A percentile compares a stretch with the other conserved stretches of the same genome.
Evolutionary conservation across 2,888 invertebrate species (phyloP).

Genomic region (Aphidius colemani): DNA sequence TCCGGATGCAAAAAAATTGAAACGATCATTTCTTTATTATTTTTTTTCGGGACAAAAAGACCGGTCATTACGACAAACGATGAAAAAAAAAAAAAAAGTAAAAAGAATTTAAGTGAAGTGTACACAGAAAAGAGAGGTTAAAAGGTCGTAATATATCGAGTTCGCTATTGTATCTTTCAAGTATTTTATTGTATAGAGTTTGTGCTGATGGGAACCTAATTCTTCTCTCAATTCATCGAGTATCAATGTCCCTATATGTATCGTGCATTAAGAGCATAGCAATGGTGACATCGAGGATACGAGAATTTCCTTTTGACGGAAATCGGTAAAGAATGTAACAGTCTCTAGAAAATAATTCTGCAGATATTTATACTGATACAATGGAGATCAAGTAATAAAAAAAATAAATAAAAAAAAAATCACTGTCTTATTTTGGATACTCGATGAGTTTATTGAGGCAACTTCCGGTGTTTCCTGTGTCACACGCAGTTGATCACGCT

Average conservation of each 20-base stretch:
- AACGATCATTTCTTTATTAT: background rate
- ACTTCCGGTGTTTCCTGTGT: slow-evolving; percentile 57
- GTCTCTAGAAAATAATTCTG: background rate
- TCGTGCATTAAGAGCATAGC: background rate
- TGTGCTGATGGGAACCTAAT: slow-evolving; percentile 42
- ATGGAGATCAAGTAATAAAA: slow-evolving; percentile 2
- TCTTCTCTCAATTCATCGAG: slow-evolving; percentile 31
- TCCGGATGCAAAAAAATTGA: background rate
- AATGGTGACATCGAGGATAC: slow-evolving; percentile 20
- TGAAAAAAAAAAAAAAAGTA: slow-evolving; percentile 1
- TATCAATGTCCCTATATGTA: background rate
- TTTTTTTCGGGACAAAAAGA: slow-evolving; percentile 8
- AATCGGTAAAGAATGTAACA: slow-evolving; percentile 2
- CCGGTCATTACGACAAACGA: slow-evolving; percentile 6
- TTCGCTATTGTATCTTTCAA: slow-evolving; percentile 44
- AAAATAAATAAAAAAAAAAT: slow-evolving; percentile 12
- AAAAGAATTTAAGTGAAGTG: slow-evolving; percentile 15
- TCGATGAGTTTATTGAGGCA: slow-evolving; percentile 30
- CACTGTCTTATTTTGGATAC: slow-evolving; percentile 11
- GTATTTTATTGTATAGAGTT: slow-evolving; percentile 32
- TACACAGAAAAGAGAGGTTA: slow-evolving; percentile 31
- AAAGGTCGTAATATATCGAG: slow-evolving; percentile 44
- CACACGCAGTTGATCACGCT: slow-evolving; percentile 61
- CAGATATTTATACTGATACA: slow-evolving; percentile 2
- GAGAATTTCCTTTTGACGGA: slow-evolving; percentile 18